These are phyloP conservation scores for Cuculus canorus DNA, from an alignment of 2,797 vertebrate genomes.

Conservation along the genomic window DNA sequence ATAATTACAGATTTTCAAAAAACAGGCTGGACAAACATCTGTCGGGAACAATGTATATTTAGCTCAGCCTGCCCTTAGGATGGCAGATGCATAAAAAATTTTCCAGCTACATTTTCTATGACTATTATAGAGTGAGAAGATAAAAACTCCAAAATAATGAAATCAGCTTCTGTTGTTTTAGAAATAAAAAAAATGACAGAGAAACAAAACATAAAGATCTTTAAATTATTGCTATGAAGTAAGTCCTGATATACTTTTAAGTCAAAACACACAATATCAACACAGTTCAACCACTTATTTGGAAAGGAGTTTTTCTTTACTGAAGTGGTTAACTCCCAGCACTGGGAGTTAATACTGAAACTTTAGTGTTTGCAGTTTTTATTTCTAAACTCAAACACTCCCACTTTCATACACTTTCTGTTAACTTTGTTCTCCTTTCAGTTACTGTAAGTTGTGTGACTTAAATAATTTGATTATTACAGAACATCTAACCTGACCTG, in stretches of 20 bases:
- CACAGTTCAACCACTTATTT: not conserved
- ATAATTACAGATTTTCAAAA: slow-evolving; percentile 31
- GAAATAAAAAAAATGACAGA: not conserved
- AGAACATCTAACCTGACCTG: not conserved
- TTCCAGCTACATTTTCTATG: not conserved
- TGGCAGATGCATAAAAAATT: not conserved
- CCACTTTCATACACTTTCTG: not conserved
- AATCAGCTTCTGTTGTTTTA: not conserved
- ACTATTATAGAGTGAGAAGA: not conserved
- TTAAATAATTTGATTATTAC: not conserved
- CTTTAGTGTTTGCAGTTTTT: not conserved
- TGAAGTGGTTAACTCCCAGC: not conserved
- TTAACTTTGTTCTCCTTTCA: not conserved
- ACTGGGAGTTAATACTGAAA: not conserved
- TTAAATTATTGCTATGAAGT: not conserved
- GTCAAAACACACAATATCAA: not conserved
- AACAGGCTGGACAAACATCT: slow-evolving; percentile 44
- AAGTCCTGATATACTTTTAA: not conserved
- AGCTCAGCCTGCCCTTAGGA: not conserved
- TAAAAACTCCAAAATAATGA: not conserved
- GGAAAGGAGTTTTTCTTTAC: not conserved
- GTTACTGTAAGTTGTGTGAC: not conserved
- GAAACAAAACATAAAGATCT: not conserved
- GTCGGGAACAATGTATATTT: not conserved
- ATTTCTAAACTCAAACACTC: not conserved